A percentile compares a stretch with the other conserved stretches of the same genome.
These are phyloP conservation scores for Syngnathus typhle DNA, from an alignment of 2,113 vertebrate genomes.

Conservation along the genomic window DNA sequence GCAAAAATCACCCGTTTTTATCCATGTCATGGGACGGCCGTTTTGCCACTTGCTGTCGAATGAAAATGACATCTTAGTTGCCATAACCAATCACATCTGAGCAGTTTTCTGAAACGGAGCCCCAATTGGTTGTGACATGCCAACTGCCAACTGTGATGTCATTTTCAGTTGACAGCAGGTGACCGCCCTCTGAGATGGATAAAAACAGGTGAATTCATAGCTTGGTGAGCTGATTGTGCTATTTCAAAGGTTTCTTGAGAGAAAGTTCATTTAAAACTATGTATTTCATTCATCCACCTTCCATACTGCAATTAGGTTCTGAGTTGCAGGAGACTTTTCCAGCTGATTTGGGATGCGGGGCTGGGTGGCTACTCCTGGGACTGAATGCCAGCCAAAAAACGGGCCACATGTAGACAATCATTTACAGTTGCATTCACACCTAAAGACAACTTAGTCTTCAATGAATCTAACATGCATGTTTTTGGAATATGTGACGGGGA, in stretches of 20 bases:
- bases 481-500: neutral
- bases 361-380: neutral
- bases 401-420: neutral
- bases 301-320: neutral
- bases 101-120: no score
- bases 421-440: neutral
- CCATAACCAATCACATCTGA: no score
- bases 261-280: neutral
- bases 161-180: no score
- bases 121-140: no score
- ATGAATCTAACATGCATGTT: neutral
- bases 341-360: neutral
- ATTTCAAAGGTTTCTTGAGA: neutral
- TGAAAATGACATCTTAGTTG: no score
- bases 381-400: neutral
- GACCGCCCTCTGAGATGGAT: no score
- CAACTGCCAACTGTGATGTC: no score
- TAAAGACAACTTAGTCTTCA: neutral
- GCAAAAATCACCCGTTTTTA: no score
- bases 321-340: no score
- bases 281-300: no score
- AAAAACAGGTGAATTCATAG: neutral
- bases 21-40: no score
- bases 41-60: no score
- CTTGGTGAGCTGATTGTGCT: neutral